Conservation (phyloP, 2,888 invertebrate species). For the Polymixis flavicincta region DNA sequence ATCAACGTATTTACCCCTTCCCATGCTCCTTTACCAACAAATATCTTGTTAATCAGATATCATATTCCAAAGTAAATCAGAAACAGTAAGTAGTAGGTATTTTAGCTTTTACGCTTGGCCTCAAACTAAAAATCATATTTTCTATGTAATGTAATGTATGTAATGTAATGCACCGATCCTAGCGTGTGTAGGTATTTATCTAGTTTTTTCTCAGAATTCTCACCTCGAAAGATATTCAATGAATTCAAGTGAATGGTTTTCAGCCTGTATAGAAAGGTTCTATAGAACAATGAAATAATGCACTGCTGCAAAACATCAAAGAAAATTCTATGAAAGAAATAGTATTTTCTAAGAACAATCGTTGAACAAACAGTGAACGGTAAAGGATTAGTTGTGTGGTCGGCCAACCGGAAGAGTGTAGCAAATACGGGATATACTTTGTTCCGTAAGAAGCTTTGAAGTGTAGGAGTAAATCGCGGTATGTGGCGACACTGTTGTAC, state of each 20-base stretch:
- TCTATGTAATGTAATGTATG: too few species aligned
- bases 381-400: constrained; percentile 28
- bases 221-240: not conserved
- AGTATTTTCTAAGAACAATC: constrained; percentile 12
- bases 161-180: too few species aligned
- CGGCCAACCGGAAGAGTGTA: constrained; percentile 1
- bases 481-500: not conserved
- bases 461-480: not conserved
- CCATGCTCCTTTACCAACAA: too few species aligned
- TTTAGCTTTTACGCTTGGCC: too few species aligned
- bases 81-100: too few species aligned
- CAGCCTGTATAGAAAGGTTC: not conserved
- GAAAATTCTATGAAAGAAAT: constrained; percentile 6
- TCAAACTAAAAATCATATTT: too few species aligned
- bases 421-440: constrained; percentile 15
- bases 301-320: not conserved
- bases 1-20: too few species aligned
- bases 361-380: not conserved
- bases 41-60: too few species aligned
- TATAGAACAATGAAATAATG: not conserved
- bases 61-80: too few species aligned
- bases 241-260: too few species aligned
- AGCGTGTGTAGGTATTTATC: too few species aligned
- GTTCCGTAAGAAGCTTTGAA: constrained; percentile 1
- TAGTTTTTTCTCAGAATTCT: too few species aligned